Conservation (phyloP, 37 sponge, comb jelly and placozoan genomes). For the Spongilla lacustris region DNA sequence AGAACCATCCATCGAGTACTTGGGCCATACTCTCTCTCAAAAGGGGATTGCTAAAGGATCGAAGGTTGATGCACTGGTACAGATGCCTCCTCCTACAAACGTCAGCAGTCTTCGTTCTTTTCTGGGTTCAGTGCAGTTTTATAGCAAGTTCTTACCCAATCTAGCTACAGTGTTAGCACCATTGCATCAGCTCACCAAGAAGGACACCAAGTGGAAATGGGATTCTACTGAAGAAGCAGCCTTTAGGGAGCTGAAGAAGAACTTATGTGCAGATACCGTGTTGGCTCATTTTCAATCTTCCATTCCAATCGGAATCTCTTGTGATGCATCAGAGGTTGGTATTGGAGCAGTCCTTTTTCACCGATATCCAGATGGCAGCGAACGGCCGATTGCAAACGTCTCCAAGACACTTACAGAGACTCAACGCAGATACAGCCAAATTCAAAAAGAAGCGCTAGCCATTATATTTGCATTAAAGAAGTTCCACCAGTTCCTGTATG, state of each 20-base stretch:
- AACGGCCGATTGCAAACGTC: constrained; percentile 57
- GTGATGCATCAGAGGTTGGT: constrained; percentile 57
- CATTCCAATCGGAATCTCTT: constrained; percentile 17
- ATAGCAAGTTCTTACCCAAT: constrained; percentile 47
- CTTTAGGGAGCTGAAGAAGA: constrained; percentile 8
- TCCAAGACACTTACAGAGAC: constrained; percentile 43
- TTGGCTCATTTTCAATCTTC: constrained; percentile 35
- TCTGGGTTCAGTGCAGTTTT: constrained; percentile 41
- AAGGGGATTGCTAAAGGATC: not conserved
- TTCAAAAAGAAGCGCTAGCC: constrained; percentile 56
- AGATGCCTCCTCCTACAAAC: constrained; percentile 41
- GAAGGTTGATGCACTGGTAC: constrained; percentile 41
- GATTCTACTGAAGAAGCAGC: not conserved
- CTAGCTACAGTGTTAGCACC: constrained; percentile 28
- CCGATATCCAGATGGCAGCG: constrained; percentile 27
- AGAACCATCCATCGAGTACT: constrained; percentile 20
- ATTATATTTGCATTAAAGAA: constrained; percentile 45
- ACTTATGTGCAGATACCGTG: constrained; percentile 11
- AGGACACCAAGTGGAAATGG: constrained; percentile 32
- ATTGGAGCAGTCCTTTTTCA: constrained; percentile 60
- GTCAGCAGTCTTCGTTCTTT: constrained; percentile 37
- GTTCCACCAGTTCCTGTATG: constrained; percentile 72
- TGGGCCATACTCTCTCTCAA: constrained; percentile 38
- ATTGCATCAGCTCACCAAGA: constrained; percentile 10
- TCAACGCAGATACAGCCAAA: constrained; percentile 63